Evolutionary conservation across 2,888 invertebrate genomes (phyloP), one percentile per base, ranked within the genome.

Genomic region (Platypus cylindrus): DNA sequence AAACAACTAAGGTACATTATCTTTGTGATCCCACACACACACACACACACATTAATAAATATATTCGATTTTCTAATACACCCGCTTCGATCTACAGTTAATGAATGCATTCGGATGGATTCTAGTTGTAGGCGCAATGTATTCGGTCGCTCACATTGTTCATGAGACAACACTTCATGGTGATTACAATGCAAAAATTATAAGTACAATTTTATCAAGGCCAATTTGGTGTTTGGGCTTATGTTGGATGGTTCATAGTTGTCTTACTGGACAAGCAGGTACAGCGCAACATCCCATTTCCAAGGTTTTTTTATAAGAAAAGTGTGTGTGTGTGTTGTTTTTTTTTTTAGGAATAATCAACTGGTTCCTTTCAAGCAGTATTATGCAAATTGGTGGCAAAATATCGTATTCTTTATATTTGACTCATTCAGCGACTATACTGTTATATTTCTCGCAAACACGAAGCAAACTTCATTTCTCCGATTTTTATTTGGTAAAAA

Each of bases 301-400:
- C 9, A 5, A 7, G 20, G 5, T 20, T 20, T 26, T 17, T 2
- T 18, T 28, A 24, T 17, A 22, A 32, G n/a, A 26, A n/a, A n/a
- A n/a, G n/a, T n/a, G n/a, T n/a, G 9, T 36, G 14, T 29, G 5
- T 12, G 12, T 22, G 9, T 18, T 17, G 15, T 5, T 17, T 12
- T 30, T 24, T 15, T 48, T 44, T 52, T 34, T 38, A 69, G 69
- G 69, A 44, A 59, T 65, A 7, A 52, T 71, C 3, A 66, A 70
- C 47, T 67, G 66, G 64, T 63, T 71, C 39, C 53, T 71, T 1
- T 66, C 66, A 0, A 50, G 65, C 2, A 48, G 53, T 4, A 44
- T 68, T 18, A 70, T 71, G 63, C 67, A 68, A 51, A 53, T 70
- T 5, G 60, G 69, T 2, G 64, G 66, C 1, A 62, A 69, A 8